Evolutionary conservation across 2,888 invertebrate genomes (phyloP), one percentile per base, ranked within the genome.

Genomic region (Andrena hattorfiana): DNA sequence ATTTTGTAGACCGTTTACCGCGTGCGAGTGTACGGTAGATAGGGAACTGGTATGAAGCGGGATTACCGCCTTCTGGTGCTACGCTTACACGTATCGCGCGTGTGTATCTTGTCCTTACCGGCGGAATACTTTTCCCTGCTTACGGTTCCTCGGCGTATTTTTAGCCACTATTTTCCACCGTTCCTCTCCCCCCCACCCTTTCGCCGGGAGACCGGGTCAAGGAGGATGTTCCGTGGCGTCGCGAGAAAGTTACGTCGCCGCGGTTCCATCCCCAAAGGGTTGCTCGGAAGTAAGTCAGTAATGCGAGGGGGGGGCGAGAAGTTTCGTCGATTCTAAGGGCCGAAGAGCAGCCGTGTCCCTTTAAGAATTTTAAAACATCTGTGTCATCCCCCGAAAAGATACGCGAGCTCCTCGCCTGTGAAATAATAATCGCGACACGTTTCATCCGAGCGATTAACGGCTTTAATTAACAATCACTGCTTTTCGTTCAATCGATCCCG

Each of bases 221-320:
- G 48, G 26, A 28, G 56, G 23, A 10, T 10, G 23, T 13, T 56
- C 23, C 10, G 10, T 10, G 23, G 56, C 56, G 56, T 23, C 20
- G 76, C 67, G 76, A 30, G 76, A 71, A 77, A 77, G 77, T 79
- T 78, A 78, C 48, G 56, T 54, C 60, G 77, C 8, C 73, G 66
- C 70, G 84, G 35, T 62, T 69, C 23, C 75, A 67, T 64, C 77
- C 77, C 75, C 82, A 83, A 91, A 91, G 91, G 90, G 90, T 90
- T 87, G 64, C 56, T 26, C 75, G 85, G 90, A 92, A 92, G 90
- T 92, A 89, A 92, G 92, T 91, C 92, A 92, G 91, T 91, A 88
- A 90, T 85, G 89, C 90, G 83, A 80, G 56, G 86, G 83, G 86
- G 83, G 87, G 90, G 70, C 63, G 72, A 42, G 42, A 85, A 81